phyloP scores from a whole-genome alignment of 2,888 invertebrate species.

The Archips xylosteana region DNA sequence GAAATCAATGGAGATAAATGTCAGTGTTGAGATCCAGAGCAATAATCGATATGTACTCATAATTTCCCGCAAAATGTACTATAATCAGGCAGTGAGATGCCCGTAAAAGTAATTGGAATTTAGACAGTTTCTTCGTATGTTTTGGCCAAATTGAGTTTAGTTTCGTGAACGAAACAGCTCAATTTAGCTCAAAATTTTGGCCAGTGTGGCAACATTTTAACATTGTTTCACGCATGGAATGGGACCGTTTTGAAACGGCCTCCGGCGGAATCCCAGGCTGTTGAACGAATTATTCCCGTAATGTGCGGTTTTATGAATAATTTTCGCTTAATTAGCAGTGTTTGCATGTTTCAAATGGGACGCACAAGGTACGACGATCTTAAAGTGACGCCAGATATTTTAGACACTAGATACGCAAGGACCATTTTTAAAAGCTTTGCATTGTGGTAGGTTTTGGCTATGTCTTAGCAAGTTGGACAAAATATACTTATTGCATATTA shows the following conservation, averaged over 20 bases:
- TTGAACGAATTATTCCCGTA: conserved; percentile 50
- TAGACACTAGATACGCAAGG: conserved; percentile 41
- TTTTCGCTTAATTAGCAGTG: conserved; percentile 51
- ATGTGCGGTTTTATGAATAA: conserved; percentile 53
- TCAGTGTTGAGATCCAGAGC: too few relatives aligned
- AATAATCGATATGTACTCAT: not conserved
- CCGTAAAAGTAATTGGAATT: not conserved
- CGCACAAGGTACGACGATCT: conserved; percentile 46
- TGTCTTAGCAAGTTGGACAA: too few relatives aligned
- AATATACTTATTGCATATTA: too few relatives aligned
- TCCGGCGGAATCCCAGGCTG: conserved; percentile 69
- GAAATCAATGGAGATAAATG: not conserved
- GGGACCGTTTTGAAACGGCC: conserved; percentile 57
- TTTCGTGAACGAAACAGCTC: not conserved
- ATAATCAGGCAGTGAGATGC: not conserved
- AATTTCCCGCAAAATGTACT: not conserved
- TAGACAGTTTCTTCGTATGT: not conserved
- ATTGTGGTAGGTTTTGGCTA: too few relatives aligned
- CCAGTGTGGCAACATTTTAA: not conserved
- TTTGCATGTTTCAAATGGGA: conserved; percentile 48
- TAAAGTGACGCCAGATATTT: conserved; percentile 45
- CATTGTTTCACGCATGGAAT: conserved; percentile 44
- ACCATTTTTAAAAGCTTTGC: too few relatives aligned
- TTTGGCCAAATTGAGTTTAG: not conserved
- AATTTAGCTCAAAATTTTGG: not conserved